Evolutionary conservation across 1,140 invertebrate species (phyloP), one percentile per base, ranked within the genome.

Genomic region (Formica exsecta): DNA sequence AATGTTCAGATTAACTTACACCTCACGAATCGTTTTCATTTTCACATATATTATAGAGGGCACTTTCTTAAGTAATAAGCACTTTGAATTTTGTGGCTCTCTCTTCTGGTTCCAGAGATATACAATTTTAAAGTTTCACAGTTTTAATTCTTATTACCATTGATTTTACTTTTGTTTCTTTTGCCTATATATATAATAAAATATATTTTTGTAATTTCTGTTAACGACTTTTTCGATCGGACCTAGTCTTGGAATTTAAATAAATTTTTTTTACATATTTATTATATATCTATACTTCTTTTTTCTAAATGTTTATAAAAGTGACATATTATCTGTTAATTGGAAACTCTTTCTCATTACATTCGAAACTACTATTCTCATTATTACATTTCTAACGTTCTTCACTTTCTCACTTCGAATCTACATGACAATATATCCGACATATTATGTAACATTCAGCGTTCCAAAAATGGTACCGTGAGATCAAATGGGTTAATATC

Each of bases 401-500:
- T 41, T 44, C 44, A 44, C 25, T 65, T 2, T 4, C 29, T 44
- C 44, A 44, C 25, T 65, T 2, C 5, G 16, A 79, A 4, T 0
- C 3, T 16, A 29, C 16, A 5, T 36, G n/a, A 48, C 19, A 19
- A 57, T n/a, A 16, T 51, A 25, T 32, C 1, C 5, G 16, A 1
- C 8, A 32, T 13, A 13, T 57, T 51, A 38, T 54, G 64, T 38
- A 38, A 41, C 19, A 32, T 8, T 25, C 3, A 64, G 19, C 32
- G 19, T 59, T 16, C 25, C 38, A 38, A 70, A 80, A 80, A 66
- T 70, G 65, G 32, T 70, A 41, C 22, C 51, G 22, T 41, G 51
- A 80, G 22, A 68, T 80, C 8, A 57, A 57, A 61, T n/a, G 3
- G 11, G 36, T 65, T 62, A 61, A 65, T 38, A 41, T 3, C 59